Evolutionary conservation across 1,140 invertebrate species (phyloP).

Genomic region (Amyelois transitella): DNA sequence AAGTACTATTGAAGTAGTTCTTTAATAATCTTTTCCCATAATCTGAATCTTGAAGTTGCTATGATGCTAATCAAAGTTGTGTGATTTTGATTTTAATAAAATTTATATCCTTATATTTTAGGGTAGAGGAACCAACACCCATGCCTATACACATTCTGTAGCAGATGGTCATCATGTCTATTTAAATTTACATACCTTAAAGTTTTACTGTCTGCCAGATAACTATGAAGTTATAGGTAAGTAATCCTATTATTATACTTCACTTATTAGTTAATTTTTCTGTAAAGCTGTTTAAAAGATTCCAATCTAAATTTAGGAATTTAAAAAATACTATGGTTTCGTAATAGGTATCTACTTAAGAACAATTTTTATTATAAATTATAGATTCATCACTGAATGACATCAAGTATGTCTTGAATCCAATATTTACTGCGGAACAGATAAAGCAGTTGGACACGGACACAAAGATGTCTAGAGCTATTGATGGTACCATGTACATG

Average conservation of each 20-base stretch:
- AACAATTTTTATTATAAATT: constrained; percentile 20
- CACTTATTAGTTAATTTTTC: no score
- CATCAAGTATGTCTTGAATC: constrained; percentile 99
- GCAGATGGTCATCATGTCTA: constrained; percentile 98
- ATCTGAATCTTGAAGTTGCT: no score
- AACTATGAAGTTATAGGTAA: constrained; percentile 99
- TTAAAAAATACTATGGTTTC: no score
- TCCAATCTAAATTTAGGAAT: no score
- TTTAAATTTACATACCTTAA: constrained; percentile 96
- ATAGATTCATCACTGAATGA: constrained; percentile 97
- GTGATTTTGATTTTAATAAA: not conserved
- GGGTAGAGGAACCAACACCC: constrained; percentile 97
- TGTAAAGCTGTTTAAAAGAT: no score
- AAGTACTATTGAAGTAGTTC: no score
- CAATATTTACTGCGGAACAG: constrained; percentile 91
- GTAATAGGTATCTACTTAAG: not conserved
- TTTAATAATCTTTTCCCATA: no score
- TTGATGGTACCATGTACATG: constrained; percentile 96
- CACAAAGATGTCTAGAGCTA: constrained; percentile 93
- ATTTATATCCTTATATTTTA: constrained; percentile 41
- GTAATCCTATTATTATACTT: constrained; percentile 19
- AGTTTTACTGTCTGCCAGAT: constrained; percentile 99
- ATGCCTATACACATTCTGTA: constrained; percentile 99
- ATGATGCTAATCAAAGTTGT: not conserved
- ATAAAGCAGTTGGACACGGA: constrained; percentile 88